A percentile compares a stretch with the other conserved stretches of the same genome.
Conservation (phyloP, 2,888 invertebrate genomes). For the Bugulina stolonifera region DNA sequence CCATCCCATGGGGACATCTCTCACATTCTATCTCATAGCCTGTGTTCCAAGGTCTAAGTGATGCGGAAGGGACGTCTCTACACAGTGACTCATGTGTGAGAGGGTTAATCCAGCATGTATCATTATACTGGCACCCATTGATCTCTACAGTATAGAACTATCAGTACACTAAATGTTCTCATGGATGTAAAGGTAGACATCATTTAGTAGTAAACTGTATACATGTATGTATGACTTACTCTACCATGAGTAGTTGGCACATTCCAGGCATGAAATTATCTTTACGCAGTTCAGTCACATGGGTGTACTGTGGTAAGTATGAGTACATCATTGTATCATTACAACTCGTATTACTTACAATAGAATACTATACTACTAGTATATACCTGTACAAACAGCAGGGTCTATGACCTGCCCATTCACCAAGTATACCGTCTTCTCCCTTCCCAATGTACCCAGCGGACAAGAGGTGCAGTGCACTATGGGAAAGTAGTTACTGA, state of each 20-base stretch:
- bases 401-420: not conserved
- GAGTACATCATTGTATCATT: too few species aligned
- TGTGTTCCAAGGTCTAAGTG: not conserved
- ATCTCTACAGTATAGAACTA: slow-evolving; percentile 13
- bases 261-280: too few species aligned
- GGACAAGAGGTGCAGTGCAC: slow-evolving; percentile 11
- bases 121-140: not conserved
- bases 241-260: too few species aligned
- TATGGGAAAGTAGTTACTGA: not conserved
- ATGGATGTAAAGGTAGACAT: too few species aligned
- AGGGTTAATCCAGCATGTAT: slow-evolving; percentile 16
- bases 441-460: not conserved
- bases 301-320: too few species aligned
- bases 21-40: slow-evolving; percentile 1
- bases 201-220: too few species aligned
- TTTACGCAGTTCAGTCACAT: too few species aligned
- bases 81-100: not conserved
- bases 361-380: too few species aligned
- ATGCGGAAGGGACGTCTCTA: not conserved
- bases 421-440: not conserved
- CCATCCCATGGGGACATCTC: slow-evolving; percentile 2
- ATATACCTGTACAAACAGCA: not conserved
- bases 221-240: too few species aligned
- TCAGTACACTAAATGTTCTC: too few species aligned
- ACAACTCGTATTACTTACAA: too few species aligned